Base-by-base conservation (phyloP, 2,888 invertebrate species). In the Malthinus flaveolus region DNA sequence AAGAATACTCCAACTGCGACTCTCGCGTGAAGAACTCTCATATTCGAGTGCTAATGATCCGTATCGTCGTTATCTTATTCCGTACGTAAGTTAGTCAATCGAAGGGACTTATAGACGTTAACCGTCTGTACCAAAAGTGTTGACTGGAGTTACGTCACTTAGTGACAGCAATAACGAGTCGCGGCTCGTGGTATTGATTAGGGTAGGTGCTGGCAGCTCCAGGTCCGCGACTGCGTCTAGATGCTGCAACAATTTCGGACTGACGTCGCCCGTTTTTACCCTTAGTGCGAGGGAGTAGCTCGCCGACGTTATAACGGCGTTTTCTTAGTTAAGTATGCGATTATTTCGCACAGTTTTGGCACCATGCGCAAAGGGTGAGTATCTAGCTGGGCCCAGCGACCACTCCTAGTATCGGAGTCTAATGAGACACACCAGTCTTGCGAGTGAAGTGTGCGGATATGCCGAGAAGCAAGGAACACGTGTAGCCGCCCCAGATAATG, bases 151-250 rank as follows among this genome's bases (percentile, higher is more conserved):
- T 75, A 75, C 75, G 75, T 75, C 75, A 75, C 72, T 67, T 66
- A 67, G 66, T 59, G 66, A 68, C 65, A 68, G 70, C 68, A 72
- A 72, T 69, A 73, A 71, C 69, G 72, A 71, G 66, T 71, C 70
- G 68, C 65, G 72, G 69, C 64, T 71, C 62, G 69, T 70, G 71
- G 67, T 76, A 76, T 75, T 75, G 75, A 75, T 75, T 75, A 78
- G 75, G 23, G 66, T 68, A 72, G 78, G 75, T 77, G 75, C 75
- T 72, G 75, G 78, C 73, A 73, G 74, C 68, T 74, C 80, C 80
- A 79, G 80, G 81, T 78, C 79, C 79, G 81, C 80, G 79, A 75
- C 76, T 77, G 74, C 76, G 76, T 74, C 66, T 66, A 48, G 59
- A 67, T 61, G 65, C 60, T 49, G 65, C 55, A 49, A 48, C 63